Conservation (phyloP, 2,113 vertebrate species). For the Nerophis lumbriciformis region DNA sequence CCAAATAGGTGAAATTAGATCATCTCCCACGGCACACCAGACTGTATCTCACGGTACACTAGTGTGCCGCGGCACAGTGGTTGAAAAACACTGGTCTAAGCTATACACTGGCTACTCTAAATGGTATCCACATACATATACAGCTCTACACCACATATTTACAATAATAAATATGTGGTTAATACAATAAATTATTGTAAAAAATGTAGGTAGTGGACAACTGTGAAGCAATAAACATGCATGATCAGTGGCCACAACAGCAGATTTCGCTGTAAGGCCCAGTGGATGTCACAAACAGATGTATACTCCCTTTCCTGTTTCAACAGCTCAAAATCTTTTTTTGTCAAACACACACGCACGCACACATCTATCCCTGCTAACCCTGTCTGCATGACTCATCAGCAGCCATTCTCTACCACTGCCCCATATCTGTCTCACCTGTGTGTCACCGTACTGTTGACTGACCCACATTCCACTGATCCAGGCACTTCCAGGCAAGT, state of each 20-base stretch:
- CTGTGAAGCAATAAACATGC: neutral
- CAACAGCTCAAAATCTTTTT: neutral
- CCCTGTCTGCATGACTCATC: conserved; percentile 45
- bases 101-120: neutral
- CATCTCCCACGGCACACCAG: too few species aligned
- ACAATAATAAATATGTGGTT: too few species aligned
- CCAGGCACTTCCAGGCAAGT: conserved; percentile 28
- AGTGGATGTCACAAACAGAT: neutral
- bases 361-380: neutral
- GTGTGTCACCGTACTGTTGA: conserved; percentile 28
- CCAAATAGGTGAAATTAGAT: too few species aligned
- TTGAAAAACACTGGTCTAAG: neutral
- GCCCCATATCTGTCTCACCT: conserved; percentile 59
- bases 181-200: too few species aligned
- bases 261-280: neutral
- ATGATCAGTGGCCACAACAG: too few species aligned
- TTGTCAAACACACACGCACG: too few species aligned
- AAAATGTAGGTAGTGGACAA: neutral
- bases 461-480: conserved; percentile 54
- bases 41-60: too few species aligned
- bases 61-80: too few species aligned
- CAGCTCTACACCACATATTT: too few species aligned
- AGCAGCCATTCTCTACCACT: conserved; percentile 28
- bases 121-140: too few species aligned
- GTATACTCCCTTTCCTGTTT: conserved; percentile 1